Conservation (phyloP, 2,113 vertebrate genomes). For the Clarias magur region DNA sequence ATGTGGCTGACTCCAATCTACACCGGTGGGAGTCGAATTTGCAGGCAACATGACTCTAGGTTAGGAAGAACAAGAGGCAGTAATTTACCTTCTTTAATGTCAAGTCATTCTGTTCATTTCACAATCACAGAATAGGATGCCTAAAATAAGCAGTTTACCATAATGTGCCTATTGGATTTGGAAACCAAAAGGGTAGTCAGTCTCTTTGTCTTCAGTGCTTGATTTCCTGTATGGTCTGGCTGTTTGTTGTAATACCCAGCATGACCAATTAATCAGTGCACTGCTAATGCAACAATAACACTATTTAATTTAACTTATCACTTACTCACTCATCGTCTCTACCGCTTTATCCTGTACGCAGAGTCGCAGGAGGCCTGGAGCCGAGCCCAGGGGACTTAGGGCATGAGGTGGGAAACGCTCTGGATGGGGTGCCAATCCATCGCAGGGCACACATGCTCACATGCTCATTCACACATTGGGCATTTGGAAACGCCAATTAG, state of each 20-base stretch:
- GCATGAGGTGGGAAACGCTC: no score
- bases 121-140: neutral
- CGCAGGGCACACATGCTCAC: no score
- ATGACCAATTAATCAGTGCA: neutral
- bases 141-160: neutral
- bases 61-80: neutral
- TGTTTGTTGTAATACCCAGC: neutral
- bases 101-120: neutral
- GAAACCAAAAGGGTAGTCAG: neutral
- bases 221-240: neutral
- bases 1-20: slow-evolving; percentile 13
- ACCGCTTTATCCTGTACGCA: no score
- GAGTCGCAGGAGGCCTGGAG: no score
- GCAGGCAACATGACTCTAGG: slow-evolving; percentile 9
- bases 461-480: no score
- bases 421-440: no score
- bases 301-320: no score
- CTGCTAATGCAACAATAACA: neutral
- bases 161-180: neutral
- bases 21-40: slow-evolving; percentile 10
- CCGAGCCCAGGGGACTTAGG: no score
- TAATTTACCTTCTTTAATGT: slow-evolving; percentile 12
- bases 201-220: neutral
- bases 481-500: no score
- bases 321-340: no score